Evolutionary conservation across 64 coral and sea anemone genomes (phyloP), one percentile per base, ranked within the genome.

Genomic region (Orbicella faveolata): DNA sequence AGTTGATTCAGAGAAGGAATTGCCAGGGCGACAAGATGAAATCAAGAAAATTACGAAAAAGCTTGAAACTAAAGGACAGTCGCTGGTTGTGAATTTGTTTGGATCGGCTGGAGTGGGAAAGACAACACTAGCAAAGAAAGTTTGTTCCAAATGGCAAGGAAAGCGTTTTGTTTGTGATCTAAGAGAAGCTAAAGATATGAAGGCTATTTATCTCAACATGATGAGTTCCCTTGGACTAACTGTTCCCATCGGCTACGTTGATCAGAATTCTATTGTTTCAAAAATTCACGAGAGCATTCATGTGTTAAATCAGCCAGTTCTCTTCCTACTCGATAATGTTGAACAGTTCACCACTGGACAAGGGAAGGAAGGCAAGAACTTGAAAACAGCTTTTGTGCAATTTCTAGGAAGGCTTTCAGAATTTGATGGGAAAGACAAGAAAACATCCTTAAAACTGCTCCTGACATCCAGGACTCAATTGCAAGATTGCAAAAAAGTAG

Each of bases 271-370:
- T 75, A 34, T 75, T 75, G 74, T 75, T 75, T 13, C 30, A 75
- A 75, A 34, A 75, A 75, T 75, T 75, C 74, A 39, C 4, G 35
- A 75, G 8, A 5, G 39, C 2, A 35, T 75, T 39, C 11, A 41
- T 39, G 3, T 10, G 34, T 65, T 65, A 2, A 39, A 62, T 11
- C 34, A 64, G 34, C 61, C 80, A 23, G 80, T 83, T 63, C 35
- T 83, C 13, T 83, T 83, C 48, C 33, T 52, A 44, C 9, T 83
- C 16, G 80, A 83, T 55, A 83, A 83, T 62, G 80, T 48, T 9
- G 80, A 83, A 2, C 3, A 67, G 35, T 83, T 30, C 30, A 30
- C 30, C 30, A 30, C 30, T 30, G 30, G 30, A 30, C 30, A 30
- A 30, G 30, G 30, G 30, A 30, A 30, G 30, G 30, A 30, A 30